phyloP scores from a whole-genome alignment of 2,888 invertebrate genomes.

The Drosophila kokeensis region DNA sequence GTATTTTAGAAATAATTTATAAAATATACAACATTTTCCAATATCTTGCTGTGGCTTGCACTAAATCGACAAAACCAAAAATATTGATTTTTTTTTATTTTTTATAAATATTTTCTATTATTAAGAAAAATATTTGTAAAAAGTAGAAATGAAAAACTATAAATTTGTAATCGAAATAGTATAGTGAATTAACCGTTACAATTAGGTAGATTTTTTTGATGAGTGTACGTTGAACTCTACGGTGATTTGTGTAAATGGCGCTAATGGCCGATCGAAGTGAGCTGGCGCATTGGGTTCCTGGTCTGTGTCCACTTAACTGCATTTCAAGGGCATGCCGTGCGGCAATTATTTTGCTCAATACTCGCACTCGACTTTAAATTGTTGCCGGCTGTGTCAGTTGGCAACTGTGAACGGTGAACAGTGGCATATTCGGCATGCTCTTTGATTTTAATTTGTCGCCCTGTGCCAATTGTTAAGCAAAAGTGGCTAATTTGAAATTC shows the following conservation, averaged over 20 bases:
- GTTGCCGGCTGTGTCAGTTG: conserved; percentile 58
- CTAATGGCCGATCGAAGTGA: conserved; percentile 67
- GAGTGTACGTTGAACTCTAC: conserved; percentile 18
- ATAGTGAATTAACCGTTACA: background rate
- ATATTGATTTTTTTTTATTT: background rate
- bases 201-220: background rate
- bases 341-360: conserved; percentile 76
- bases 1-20: background rate
- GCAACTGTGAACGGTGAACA: background rate
- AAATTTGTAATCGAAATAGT: background rate
- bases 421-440: conserved; percentile 3
- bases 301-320: conserved; percentile 62
- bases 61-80: fast-evolving
- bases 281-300: conserved; percentile 10
- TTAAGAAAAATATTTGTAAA: background rate
- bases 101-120: background rate
- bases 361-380: conserved; percentile 77
- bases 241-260: conserved; percentile 69
- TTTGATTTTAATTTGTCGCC: conserved; percentile 74
- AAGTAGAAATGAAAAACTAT: background rate
- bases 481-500: conserved; percentile 81
- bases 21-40: no score
- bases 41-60: fast-evolving
- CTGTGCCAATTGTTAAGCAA: conserved; percentile 76
- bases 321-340: conserved; percentile 67